Evolutionary conservation across 1,140 invertebrate species (phyloP), one percentile per base, ranked within the genome.

Genomic region (Micrasema longulum): DNA sequence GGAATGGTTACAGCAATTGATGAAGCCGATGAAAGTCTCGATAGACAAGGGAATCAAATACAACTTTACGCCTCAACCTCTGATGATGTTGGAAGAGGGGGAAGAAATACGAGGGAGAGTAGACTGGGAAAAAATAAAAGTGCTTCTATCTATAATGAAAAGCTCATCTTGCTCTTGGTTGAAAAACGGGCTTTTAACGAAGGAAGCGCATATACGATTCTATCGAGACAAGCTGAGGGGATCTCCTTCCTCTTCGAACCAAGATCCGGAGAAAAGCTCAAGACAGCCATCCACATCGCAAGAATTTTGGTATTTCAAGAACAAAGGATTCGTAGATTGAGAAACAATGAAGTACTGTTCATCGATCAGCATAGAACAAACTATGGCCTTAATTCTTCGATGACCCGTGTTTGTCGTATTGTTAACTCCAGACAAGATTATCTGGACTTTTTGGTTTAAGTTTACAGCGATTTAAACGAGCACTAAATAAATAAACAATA

Each of bases 181-280:
- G 41, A 41, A 62, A 62, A 62, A 12, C 16, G 57, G 16, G 41
- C 57, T 62, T 62, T 62, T 41, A 62, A 62, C 36, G 57, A 62
- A 16, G 57, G 12, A 14, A 45, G 12, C 12, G 57, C 57, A 45
- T 35, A 62, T 5, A 62, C 22, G 43, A 20, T 62, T 45, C 16
- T 62, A 62, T 62, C 57, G 11, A 45, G 14, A 62, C 5, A 41
- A 62, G 36, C n/a, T 62, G 12, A 12, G 35, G 57, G 57, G 38
- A 62, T 62, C 22, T 31, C 12, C 1, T 62, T 26, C 53, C 1
- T 57, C 2, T 57, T 57, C 53, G 2, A 7, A 26, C 53, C 20
- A 35, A 12, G 35, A 57, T 3, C 35, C 12, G 53, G 12, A 7
- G 53, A 57, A 11, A n/a, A 12, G n/a, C 10, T 36, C 53, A 57